Evolutionary conservation across 1,140 invertebrate genomes (phyloP).

Genomic region (Trachymyrmex septentrionalis): DNA sequence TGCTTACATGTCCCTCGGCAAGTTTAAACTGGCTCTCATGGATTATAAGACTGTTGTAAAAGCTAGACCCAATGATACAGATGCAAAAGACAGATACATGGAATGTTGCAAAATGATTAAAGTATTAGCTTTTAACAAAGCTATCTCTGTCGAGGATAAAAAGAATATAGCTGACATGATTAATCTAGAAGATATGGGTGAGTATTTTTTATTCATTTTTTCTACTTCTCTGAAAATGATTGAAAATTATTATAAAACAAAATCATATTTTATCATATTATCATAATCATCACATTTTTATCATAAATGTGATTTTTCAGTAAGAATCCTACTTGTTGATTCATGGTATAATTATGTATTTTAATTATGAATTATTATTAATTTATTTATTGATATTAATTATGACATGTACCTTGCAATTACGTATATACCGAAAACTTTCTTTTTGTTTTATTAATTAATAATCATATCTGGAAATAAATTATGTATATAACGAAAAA

Average conservation of each 20-base stretch:
- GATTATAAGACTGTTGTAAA: constrained; percentile 98
- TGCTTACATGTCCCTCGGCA: constrained; percentile 98
- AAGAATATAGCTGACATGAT: constrained; percentile 95
- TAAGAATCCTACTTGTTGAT: not conserved
- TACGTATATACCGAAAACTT: no score
- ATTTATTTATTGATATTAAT: not conserved
- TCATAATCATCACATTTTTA: constrained; percentile 7
- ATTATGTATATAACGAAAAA: no score
- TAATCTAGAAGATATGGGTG: constrained; percentile 96
- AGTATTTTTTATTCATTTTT: constrained; percentile 80
- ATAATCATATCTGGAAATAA: no score
- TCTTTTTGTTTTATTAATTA: no score
- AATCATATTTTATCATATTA: no score
- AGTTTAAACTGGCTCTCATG: constrained; percentile 98
- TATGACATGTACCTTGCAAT: no score
- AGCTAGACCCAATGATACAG: constrained; percentile 96
- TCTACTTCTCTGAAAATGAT: no score
- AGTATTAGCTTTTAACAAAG: constrained; percentile 98
- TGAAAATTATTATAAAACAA: no score
- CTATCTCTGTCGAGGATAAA: constrained; percentile 97
- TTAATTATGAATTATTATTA: not conserved
- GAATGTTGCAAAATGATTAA: constrained; percentile 99
- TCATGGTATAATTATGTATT: not conserved
- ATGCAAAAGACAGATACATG: constrained; percentile 96
- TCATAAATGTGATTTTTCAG: not conserved